Evolutionary conservation across 1,140 invertebrate species (phyloP), one percentile per base, ranked within the genome.

Genomic region (Mamestra configurata): DNA sequence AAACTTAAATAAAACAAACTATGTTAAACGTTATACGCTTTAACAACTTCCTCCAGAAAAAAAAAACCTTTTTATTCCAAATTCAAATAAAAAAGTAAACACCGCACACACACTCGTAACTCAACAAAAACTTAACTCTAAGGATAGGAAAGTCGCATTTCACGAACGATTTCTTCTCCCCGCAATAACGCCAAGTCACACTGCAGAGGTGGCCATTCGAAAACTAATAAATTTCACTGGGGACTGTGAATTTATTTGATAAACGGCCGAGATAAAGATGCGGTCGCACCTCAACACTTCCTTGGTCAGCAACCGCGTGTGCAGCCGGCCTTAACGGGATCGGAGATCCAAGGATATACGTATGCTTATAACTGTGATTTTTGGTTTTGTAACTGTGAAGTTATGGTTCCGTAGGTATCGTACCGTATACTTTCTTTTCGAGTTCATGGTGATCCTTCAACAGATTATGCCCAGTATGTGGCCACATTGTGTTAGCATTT

Each of bases 231-330:
- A 91, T 91, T 90, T 89, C 84, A 83, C 76, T 85, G 84, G 84
- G 61, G 84, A 78, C 83, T 87, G 80, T 85, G 89, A 91, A 87
- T 91, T 89, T 90, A 90, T 89, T 91, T 91, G 89, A 91, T 89
- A 89, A 91, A 90, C 88, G 88, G 84, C 81, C 66, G 20, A 86
- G 88, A 91, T 91, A 90, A 89, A 87, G 83, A 89, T 85, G 82
- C 86, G 77, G 80, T 61, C 79, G 79, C 76, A 64, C 57, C 72
- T 76, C 57, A 31, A 61, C 37, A 27, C n/a, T 79, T 61, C 24
- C 55, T 82, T 61, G 55, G 81, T 72, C 75, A 76, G 55, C 55
- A 76, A 18, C 22, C 27, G 51, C 70, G 49, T 72, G 49, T 73
- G 53, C 71, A 73, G 8, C 31, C 53, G 35, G 20, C 53, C 51